Evolutionary conservation across 2,113 vertebrate species (phyloP).

Genomic region (Amphiprion ocellaris): DNA sequence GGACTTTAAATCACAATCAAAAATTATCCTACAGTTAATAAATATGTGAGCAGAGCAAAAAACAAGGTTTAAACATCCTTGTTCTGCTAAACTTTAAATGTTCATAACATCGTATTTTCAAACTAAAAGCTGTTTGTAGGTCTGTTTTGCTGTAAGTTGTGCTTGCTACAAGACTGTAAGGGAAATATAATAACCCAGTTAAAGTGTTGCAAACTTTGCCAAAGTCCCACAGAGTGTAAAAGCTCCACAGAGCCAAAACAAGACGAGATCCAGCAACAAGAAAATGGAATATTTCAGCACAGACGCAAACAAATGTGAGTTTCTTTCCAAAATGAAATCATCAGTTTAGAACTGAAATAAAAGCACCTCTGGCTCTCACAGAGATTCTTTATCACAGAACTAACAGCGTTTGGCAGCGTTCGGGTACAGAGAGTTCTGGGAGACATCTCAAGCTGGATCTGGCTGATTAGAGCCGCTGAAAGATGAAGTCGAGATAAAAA

Average conservation of each 20-base stretch:
- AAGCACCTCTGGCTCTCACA: constrained; percentile 3
- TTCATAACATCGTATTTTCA: constrained; percentile 5
- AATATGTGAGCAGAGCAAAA: too few species aligned
- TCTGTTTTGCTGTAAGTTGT: background rate
- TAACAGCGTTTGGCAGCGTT: constrained; percentile 11
- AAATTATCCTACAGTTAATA: too few species aligned
- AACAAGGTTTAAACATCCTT: too few species aligned
- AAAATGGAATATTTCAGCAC: background rate
- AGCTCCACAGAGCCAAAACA: background rate
- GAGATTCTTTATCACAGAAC: constrained; percentile 1
- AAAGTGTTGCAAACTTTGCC: background rate
- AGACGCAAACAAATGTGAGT: background rate
- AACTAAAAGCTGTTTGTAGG: background rate
- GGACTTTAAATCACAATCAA: too few species aligned
- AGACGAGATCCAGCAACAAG: constrained; percentile 4
- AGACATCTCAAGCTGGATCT: constrained; percentile 1
- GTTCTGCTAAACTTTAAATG: background rate
- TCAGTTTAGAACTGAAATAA: background rate
- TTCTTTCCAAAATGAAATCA: constrained; percentile 31
- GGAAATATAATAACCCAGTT: background rate
- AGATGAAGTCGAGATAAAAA: constrained; percentile 22
- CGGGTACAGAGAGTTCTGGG: background rate
- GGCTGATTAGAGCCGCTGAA: constrained; percentile 2
- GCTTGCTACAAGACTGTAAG: background rate
- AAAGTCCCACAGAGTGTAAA: background rate